phyloP scores from a whole-genome alignment of 2,888 invertebrate species.

The Desoria tigrina region DNA sequence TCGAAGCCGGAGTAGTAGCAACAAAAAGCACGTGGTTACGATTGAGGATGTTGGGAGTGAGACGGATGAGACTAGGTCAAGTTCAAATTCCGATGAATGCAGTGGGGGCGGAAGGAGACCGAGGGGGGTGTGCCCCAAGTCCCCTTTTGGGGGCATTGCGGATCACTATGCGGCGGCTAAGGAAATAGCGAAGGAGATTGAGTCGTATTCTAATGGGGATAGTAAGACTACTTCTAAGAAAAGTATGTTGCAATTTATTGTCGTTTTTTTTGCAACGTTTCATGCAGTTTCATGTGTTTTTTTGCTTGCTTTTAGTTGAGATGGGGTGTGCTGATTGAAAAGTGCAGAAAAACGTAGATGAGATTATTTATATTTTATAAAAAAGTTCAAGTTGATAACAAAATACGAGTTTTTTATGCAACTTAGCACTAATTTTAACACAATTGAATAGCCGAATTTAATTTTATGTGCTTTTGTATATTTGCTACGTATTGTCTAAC shows the following conservation, averaged over 20 bases:
- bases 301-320: not conserved
- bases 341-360: no score
- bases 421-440: no score
- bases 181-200: constrained; percentile 54
- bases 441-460: no score
- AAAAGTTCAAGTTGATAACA: no score
- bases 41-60: constrained; percentile 18
- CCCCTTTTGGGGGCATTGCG: constrained; percentile 53
- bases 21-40: not conserved
- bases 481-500: no score
- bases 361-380: no score
- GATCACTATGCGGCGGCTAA: constrained; percentile 54
- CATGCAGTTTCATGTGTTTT: constrained; percentile 2
- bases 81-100: constrained; percentile 25
- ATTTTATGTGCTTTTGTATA: no score
- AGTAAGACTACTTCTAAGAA: constrained; percentile 48
- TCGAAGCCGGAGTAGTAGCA: not conserved
- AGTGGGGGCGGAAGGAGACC: constrained; percentile 26
- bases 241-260: constrained; percentile 38
- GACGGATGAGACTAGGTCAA: constrained; percentile 43
- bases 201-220: constrained; percentile 48
- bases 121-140: constrained; percentile 37
- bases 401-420: no score
- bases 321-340: no score
- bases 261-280: no score